Base-by-base conservation (phyloP, 2,113 vertebrate species). In the Triplophysa siluroides region DNA sequence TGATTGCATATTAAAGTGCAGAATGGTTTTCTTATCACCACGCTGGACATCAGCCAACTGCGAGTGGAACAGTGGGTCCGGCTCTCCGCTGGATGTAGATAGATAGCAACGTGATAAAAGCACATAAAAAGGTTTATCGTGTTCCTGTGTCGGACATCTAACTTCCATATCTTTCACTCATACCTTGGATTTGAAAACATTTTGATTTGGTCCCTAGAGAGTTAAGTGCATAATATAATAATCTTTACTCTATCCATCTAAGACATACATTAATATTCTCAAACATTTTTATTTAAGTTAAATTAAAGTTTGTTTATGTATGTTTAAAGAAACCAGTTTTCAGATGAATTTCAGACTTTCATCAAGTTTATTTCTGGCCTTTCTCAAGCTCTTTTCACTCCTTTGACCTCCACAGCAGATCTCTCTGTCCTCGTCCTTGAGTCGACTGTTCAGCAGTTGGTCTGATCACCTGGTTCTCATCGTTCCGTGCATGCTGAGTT, bases 401-500 rank as follows among this genome's bases (percentile, higher is more conserved):
- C 8, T 50, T 72, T 16, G 58, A 8, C 52, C 38, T 72, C 56
- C 33, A 38, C 56, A 79, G 61, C 24, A 64, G 72, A 61, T 72
- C 41, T 43, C 80, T 19, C n/a, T 60, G 26, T 67, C 65, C 12
- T 45, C 72, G 41, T 14, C 56, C 29, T n/a, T 26, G 33, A 80
- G 73, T 65, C 63, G n/a, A 52, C 29, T 33, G 60, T 70, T 80
- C 70, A 61, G 80, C 76, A 63, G 64, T 74, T 58, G 62, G 78
- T 65, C 50, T 47, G 78, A 80, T 81, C 47, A 76, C 29, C 74
- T 79, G 61, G 8, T 50, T 80, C 73, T 66, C 43, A 45, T 78
- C 60, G 66, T n/a, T 3, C 78, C 75, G 70, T 66, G 61, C 54
- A 56, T 50, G 71, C 56, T 29, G 74, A 81, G 79, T 81, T 83